Evolutionary conservation across 2,888 invertebrate species (phyloP), one percentile per base, ranked within the genome.

Genomic region (Cheilosia grossa): DNA sequence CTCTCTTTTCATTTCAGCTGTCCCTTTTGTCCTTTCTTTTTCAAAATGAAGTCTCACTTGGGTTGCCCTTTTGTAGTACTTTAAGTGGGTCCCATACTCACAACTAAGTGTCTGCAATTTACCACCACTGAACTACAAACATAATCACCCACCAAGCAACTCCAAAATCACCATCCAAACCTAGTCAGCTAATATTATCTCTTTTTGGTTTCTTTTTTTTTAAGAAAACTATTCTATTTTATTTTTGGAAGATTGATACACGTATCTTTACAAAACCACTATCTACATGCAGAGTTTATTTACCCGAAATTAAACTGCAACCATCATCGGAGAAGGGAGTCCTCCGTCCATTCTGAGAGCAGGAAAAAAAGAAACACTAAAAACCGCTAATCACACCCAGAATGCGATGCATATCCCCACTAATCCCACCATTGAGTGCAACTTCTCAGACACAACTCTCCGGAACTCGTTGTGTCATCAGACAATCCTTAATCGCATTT

Each of bases 401-500:
- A n/a, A 49, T 21, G 27, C 70, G 58, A 64, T 64, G 63, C 24
- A 70, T 70, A 70, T 64, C 56, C 70, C 63, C 78, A 47, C 58
- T 59, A 27, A 30, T 24, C 53, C 27, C 54, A 19, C n/a, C 54
- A 40, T 30, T 61, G 9, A 27, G 37, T 27, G 15, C 49, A 51
- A 54, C 81, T 86, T 78, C 88, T 95, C 96, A 97, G 89, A 97
- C 97, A 93, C 97, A 97, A 91, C 96, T 97, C 92, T 97, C 97
- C 54, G 97, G 97, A 90, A 97, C 95, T 90, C 97, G 95, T 91
- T 96, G 96, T 89, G 97, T 96, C 94, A 97, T 96, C 86, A 97
- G 94, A 90, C 96, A 95, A 92, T 97, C 96, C 92, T 97, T 97
- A 92, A 97, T 97, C 89, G 96, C 96, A 91, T 96, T 95, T 74